Evolutionary conservation across 2,113 vertebrate species (phyloP).

Genomic region (Peromyscus leucopus): DNA sequence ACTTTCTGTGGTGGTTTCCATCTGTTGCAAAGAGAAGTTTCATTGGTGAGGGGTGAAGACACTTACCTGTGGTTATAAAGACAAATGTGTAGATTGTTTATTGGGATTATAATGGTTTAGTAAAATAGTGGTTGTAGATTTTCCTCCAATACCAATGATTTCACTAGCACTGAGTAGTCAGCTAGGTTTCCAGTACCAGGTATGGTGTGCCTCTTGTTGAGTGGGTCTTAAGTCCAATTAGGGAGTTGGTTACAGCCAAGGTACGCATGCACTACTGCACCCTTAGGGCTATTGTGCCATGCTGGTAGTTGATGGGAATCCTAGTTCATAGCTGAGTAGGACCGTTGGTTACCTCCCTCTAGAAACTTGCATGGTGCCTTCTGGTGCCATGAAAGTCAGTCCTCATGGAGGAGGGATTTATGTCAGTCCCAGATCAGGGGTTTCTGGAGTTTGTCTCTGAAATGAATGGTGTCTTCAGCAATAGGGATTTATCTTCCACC

Average conservation of each 20-base stretch:
- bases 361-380: neutral
- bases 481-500: neutral
- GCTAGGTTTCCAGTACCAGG: neutral
- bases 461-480: neutral
- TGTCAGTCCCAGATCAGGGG: neutral
- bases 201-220: neutral
- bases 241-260: neutral
- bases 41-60: neutral
- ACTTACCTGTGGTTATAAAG: neutral
- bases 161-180: neutral
- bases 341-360: neutral
- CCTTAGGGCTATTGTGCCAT: neutral
- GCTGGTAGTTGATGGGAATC: neutral
- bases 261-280: neutral
- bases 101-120: neutral
- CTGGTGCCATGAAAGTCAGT: neutral
- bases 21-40: neutral
- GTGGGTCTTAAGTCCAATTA: neutral
- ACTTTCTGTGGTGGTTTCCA: neutral
- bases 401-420: neutral
- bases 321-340: neutral
- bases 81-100: neutral
- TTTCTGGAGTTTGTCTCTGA: neutral
- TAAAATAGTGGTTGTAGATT: neutral
- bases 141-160: neutral